phyloP scores from a whole-genome alignment of 2,113 vertebrate genomes.

The Corythornis vintsioides region DNA sequence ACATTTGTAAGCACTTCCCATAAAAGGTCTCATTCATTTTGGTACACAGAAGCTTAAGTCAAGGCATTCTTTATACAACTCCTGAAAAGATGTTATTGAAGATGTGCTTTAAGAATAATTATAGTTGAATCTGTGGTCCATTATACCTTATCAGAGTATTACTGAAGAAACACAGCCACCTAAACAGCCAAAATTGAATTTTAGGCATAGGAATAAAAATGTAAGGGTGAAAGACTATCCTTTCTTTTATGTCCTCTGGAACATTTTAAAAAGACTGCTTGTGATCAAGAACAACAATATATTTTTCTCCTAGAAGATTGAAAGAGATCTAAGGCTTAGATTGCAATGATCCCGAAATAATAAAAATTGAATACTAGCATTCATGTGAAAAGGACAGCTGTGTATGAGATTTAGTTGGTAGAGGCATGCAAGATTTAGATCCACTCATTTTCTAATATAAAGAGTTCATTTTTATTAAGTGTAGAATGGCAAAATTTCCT shows the following conservation, averaged over 20 bases:
- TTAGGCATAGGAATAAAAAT: neutral
- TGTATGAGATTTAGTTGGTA: neutral
- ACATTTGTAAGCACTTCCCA: slow-evolving; percentile 6
- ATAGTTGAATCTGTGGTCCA: neutral
- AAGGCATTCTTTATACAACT: slow-evolving; percentile 38
- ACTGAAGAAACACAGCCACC: neutral
- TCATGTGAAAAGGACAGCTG: neutral
- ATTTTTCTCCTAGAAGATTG: neutral
- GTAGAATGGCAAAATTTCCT: neutral
- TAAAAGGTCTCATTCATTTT: slow-evolving; percentile 57
- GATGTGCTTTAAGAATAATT: slow-evolving; percentile 25
- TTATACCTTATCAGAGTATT: neutral
- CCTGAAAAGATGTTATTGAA: slow-evolving; percentile 35
- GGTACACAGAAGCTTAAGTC: slow-evolving; percentile 17
- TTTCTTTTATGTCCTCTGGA: neutral
- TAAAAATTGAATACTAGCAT: neutral
- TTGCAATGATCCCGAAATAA: neutral
- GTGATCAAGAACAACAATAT: neutral
- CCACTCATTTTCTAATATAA: neutral
- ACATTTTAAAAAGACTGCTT: neutral
- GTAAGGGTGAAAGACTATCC: neutral
- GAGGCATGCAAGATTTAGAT: neutral
- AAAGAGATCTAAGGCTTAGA: neutral
- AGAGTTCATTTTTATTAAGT: neutral
- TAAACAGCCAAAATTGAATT: neutral